phyloP scores from a whole-genome alignment of 2,888 invertebrate species.

The Graphium colonna region DNA sequence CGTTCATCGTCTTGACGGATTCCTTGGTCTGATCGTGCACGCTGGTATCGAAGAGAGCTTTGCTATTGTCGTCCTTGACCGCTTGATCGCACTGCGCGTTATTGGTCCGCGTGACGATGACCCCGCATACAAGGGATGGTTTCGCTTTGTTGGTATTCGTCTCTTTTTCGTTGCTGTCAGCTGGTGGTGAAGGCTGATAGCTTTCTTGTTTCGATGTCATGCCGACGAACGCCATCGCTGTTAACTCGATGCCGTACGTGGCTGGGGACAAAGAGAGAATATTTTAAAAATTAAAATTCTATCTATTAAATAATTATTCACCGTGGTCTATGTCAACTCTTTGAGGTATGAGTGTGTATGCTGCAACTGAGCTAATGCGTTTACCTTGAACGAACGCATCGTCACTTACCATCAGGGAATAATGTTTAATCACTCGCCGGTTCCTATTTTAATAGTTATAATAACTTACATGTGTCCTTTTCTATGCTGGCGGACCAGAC shows the following conservation, averaged over 20 bases:
- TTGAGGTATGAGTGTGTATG: no score
- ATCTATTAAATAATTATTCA: no score
- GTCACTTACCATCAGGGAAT: no score
- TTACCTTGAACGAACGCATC: no score
- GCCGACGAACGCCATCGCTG: slow-evolving; percentile 70
- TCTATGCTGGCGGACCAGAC: slow-evolving; percentile 72
- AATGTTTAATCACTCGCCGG: no score
- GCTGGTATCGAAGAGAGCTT: slow-evolving; percentile 66
- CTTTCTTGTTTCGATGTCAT: slow-evolving; percentile 60
- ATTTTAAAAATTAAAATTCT: no score
- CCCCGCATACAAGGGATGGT: slow-evolving; percentile 66
- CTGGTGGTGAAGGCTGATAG: slow-evolving; percentile 53
- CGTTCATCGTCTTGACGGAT: slow-evolving; percentile 87
- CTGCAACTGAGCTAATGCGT: no score
- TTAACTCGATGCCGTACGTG: slow-evolving; percentile 64
- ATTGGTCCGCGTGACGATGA: slow-evolving; percentile 58
- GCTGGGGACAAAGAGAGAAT: slow-evolving; percentile 45
- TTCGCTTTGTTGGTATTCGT: slow-evolving; percentile 52
- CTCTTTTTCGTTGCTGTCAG: slow-evolving; percentile 59
- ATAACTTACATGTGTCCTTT: slow-evolving; percentile 67
- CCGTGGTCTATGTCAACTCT: no score
- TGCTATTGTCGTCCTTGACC: slow-evolving; percentile 63
- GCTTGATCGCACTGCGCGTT: slow-evolving; percentile 47
- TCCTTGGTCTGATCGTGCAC: slow-evolving; percentile 53
- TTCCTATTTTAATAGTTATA: no score